These are phyloP conservation scores for Osmoderma eremita DNA, from an alignment of 2,888 invertebrate species.

Conservation along the genomic window DNA sequence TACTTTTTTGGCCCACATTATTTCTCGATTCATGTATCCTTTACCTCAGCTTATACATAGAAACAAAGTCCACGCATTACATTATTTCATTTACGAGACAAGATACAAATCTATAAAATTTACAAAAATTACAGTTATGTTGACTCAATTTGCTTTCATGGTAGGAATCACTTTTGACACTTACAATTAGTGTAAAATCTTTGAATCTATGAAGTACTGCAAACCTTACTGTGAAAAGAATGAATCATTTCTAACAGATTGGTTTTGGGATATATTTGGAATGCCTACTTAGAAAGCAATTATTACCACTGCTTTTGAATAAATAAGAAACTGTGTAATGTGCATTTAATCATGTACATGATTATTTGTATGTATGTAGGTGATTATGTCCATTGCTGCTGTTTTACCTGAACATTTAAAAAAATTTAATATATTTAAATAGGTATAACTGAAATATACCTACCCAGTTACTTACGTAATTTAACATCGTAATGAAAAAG, in stretches of 20 bases:
- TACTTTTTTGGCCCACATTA: too few species aligned
- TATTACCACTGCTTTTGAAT: slow-evolving; percentile 6
- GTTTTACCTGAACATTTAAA: slow-evolving; percentile 44
- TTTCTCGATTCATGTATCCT: slow-evolving; percentile 8
- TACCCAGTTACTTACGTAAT: slow-evolving; percentile 71
- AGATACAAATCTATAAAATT: not conserved
- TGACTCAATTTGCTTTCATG: slow-evolving; percentile 20
- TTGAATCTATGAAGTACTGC: not conserved
- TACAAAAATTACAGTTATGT: not conserved
- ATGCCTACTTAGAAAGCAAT: slow-evolving; percentile 28
- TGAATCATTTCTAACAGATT: too few species aligned
- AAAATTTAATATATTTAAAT: slow-evolving; percentile 50
- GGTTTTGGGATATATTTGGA: slow-evolving; percentile 1
- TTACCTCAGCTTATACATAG: not conserved
- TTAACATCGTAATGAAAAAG: slow-evolving; percentile 60
- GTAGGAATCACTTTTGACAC: slow-evolving; percentile 8
- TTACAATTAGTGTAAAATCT: not conserved
- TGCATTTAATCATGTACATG: slow-evolving; percentile 15
- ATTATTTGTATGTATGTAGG: slow-evolving; percentile 27
- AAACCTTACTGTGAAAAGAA: not conserved
- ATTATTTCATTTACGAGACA: not conserved
- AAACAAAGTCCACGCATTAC: slow-evolving; percentile 27
- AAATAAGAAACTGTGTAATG: not conserved
- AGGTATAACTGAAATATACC: slow-evolving; percentile 68
- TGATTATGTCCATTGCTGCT: slow-evolving; percentile 47